Conservation (phyloP, 2,797 vertebrate genomes). For the Parauchenoglanis punctatus region DNA sequence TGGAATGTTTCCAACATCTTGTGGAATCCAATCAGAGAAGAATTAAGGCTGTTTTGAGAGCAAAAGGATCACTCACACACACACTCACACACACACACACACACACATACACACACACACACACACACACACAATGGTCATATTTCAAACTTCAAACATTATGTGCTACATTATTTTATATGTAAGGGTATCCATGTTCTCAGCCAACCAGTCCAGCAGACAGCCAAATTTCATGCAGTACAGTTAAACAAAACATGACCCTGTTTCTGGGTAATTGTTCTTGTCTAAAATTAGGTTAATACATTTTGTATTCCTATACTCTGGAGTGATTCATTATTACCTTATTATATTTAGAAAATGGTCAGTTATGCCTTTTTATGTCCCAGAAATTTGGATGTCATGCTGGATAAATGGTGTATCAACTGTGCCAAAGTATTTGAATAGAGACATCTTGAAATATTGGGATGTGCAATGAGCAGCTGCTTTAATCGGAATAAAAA, state of each 20-base stretch:
- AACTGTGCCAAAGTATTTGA: background rate
- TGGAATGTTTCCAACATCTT: too few relatives aligned
- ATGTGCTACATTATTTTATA: background rate
- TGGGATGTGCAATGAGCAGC: background rate
- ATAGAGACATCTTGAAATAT: background rate
- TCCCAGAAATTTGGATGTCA: background rate
- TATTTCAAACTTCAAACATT: background rate
- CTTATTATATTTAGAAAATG: constrained; percentile 4
- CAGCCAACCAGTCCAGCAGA: background rate
- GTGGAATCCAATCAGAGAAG: too few relatives aligned
- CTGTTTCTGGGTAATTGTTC: constrained; percentile 11
- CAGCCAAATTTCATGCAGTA: background rate
- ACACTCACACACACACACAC: too few relatives aligned
- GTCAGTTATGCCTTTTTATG: background rate
- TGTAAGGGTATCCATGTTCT: background rate
- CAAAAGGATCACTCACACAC: too few relatives aligned
- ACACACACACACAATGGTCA: too few relatives aligned
- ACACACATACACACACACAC: too few relatives aligned
- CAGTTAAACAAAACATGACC: background rate
- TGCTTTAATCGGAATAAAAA: background rate
- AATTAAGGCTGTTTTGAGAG: too few relatives aligned
- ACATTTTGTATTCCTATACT: background rate
- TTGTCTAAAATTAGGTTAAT: constrained; percentile 20
- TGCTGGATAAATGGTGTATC: background rate
- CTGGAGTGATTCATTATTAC: constrained; percentile 5